Base-by-base conservation (phyloP, 2,888 invertebrate species). In the Plusia festucae region DNA sequence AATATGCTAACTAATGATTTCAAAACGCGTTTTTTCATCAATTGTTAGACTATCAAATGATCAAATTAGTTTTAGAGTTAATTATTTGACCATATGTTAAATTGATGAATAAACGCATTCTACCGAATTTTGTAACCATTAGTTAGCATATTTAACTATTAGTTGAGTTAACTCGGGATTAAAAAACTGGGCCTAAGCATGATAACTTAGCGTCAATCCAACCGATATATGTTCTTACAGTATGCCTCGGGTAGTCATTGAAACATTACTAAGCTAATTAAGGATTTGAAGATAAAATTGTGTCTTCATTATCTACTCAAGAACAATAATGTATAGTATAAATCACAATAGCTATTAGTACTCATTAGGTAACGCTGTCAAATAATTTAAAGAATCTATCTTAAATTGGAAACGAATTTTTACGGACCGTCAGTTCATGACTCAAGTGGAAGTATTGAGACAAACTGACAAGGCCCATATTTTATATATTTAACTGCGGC, bases 401-500 rank as follows among this genome's bases (percentile, higher is more conserved):
- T 74, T 73, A 67, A 70, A 75, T 75, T 72, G 77, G 60, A 63
- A 68, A 68, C 53, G 68, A 68, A 71, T 74, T 76, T 75, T 75
- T 65, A 72, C 63, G 77, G 63, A 60, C 58, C 18, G 60, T 34
- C 62, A 60, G 68, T 73, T 68, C 68, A 77, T 60, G 68, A 65
- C 65, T 75, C 77, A 76, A 70, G 53, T 62, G 65, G 55, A 52
- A 54, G 51, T 53, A 30, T 32, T 81, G 78, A 82, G 82, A 83
- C 81, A 79, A 78, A 83, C 81, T 86, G 88, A 88, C 88, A 88
- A 85, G 70, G 65, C 77, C 84, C 85, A 87, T 91, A 90, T 89
- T 86, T 91, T 87, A 90, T 78, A 82, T 85, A 78, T 88, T 91
- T 87, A 90, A 92, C 85, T 85, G 83, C 83, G 82, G 76, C 76